Evolutionary conservation across 1,140 invertebrate species (phyloP).

Genomic region (Drosophila oshimai): DNA sequence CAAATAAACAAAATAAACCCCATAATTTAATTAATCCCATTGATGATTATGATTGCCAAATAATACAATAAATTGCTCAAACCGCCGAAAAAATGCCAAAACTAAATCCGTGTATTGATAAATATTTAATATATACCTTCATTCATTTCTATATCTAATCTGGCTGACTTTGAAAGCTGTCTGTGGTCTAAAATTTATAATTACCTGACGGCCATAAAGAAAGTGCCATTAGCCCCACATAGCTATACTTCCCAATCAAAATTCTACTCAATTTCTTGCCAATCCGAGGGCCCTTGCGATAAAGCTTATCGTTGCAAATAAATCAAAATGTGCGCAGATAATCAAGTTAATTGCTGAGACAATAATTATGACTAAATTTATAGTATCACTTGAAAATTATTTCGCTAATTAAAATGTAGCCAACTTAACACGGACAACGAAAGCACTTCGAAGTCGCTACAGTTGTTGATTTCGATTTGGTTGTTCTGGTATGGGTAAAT

Average conservation of each 20-base stretch:
- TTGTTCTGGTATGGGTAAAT: neutral
- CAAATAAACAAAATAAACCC: neutral
- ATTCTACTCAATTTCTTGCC: slow-evolving; percentile 6
- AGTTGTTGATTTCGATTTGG: slow-evolving; percentile 28
- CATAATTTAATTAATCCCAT: slow-evolving; percentile 13
- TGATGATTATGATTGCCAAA: neutral
- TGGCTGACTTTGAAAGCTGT: slow-evolving; percentile 42
- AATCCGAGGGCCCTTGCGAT: slow-evolving; percentile 31
- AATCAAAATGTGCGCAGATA: slow-evolving; percentile 68
- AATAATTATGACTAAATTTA: slow-evolving; percentile 80
- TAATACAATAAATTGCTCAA: neutral
- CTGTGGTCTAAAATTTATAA: slow-evolving; percentile 36
- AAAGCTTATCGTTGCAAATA: slow-evolving; percentile 61
- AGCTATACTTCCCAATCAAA: slow-evolving; percentile 15
- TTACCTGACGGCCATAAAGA: slow-evolving; percentile 7
- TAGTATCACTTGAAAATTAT: slow-evolving; percentile 77
- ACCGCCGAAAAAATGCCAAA: slow-evolving; percentile 4
- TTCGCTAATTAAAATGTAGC: slow-evolving; percentile 78
- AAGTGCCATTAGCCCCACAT: neutral
- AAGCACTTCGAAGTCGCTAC: slow-evolving; percentile 11
- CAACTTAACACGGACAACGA: slow-evolving; percentile 26
- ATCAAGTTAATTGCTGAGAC: slow-evolving; percentile 76
- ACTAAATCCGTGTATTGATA: neutral
- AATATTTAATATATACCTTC: slow-evolving; percentile 22
- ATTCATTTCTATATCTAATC: slow-evolving; percentile 51